Conservation (phyloP, 2,888 invertebrate genomes). For the Glaucopsyche alexis region DNA sequence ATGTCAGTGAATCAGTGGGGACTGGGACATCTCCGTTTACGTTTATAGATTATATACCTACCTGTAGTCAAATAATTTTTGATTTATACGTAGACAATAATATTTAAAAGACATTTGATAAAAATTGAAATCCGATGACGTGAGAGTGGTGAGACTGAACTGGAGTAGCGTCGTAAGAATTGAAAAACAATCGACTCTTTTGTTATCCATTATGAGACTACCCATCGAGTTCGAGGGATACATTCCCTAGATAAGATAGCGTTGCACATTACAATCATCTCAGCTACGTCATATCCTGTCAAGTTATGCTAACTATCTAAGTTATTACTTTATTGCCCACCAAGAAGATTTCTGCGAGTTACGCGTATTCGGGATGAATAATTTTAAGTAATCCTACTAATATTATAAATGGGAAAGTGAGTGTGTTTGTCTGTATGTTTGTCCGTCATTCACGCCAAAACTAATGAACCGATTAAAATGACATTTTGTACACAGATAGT, state of each 20-base stretch:
- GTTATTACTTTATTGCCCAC: background rate
- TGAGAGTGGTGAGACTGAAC: background rate
- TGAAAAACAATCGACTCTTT: conserved; percentile 51
- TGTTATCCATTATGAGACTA: conserved; percentile 58
- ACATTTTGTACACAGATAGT: too few species aligned
- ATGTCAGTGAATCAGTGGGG: too few species aligned
- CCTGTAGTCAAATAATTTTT: too few species aligned
- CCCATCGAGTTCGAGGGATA: conserved; percentile 61
- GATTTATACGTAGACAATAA: too few species aligned
- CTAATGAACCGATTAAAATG: too few species aligned
- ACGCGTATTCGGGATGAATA: too few species aligned
- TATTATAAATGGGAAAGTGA: too few species aligned
- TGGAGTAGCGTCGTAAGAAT: conserved; percentile 32
- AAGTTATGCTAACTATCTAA: background rate
- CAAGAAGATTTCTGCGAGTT: background rate
- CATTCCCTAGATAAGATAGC: conserved; percentile 74
- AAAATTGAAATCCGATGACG: conserved; percentile 7
- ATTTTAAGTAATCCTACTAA: too few species aligned
- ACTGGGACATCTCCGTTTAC: too few species aligned
- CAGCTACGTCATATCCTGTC: conserved; percentile 52
- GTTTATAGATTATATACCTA: too few species aligned
- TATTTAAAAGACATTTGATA: background rate
- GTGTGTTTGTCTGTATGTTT: too few species aligned
- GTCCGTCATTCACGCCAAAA: too few species aligned
- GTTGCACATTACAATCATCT: conserved; percentile 63